Conservation (phyloP, 2,888 invertebrate genomes). For the Hoplodrina blanda region DNA sequence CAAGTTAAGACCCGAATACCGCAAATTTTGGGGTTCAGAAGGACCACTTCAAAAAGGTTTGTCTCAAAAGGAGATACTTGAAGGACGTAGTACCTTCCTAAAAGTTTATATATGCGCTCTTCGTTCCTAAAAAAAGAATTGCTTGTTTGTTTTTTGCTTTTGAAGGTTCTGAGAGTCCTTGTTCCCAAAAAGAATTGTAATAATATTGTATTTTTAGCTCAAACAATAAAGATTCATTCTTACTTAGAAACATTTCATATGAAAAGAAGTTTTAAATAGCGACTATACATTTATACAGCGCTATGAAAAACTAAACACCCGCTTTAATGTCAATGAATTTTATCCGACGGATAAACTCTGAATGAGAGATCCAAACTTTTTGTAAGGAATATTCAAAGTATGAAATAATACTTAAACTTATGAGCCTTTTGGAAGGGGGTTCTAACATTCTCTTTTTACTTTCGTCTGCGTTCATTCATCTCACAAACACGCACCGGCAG, state of each 20-base stretch:
- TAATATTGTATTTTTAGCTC: neutral
- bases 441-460: too few relatives aligned
- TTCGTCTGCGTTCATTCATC: too few relatives aligned
- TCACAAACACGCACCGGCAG: too few relatives aligned
- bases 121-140: neutral
- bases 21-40: conserved; percentile 29
- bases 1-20: conserved; percentile 20
- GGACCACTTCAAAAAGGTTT: conserved; percentile 19
- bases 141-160: neutral
- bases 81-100: neutral
- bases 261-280: neutral
- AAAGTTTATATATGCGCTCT: neutral
- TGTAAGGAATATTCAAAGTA: too few relatives aligned
- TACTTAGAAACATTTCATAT: neutral
- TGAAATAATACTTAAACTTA: too few relatives aligned
- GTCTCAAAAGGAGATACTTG: neutral
- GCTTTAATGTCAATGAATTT: too few relatives aligned
- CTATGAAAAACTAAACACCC: too few relatives aligned
- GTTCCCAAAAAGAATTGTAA: neutral
- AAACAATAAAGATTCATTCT: neutral
- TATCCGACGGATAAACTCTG: too few relatives aligned
- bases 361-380: too few relatives aligned
- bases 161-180: conserved; percentile 1
- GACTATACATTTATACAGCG: too few relatives aligned
- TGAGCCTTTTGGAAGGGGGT: too few relatives aligned